Base-by-base conservation (phyloP, 2,797 vertebrate genomes). In the Lerista edwardsae region DNA sequence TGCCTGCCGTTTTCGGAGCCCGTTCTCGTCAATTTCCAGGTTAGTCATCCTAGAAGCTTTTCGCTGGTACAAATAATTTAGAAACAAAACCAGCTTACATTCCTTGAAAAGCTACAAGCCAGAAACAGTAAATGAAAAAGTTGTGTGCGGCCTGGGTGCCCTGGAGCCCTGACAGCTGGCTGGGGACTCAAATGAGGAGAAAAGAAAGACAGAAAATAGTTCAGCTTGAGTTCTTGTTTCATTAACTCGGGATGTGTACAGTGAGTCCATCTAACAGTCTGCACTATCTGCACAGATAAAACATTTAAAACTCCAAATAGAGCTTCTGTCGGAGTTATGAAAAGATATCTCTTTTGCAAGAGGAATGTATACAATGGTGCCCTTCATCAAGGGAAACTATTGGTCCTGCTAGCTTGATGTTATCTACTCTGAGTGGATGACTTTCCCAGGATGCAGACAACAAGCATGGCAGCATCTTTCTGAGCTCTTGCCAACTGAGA, bases 171-270 rank as follows among this genome's bases (percentile, higher is more conserved):
- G 78, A 25, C 88, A 91, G 47, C 75, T 91, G 79, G 59, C 34
- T 57, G 80, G 90, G 72, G 84, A 91, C 87, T 88, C 83, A 92
- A 88, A 86, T 71, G 79, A 67, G 19, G 82, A 61, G 34, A 83
- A 87, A 75, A 84, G 91, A n/a, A n/a, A n/a, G n/a, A n/a, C n/a
- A n/a, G 36, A 51, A 85, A 92, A 90, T 77, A 90, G 83, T 87
- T 82, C 85, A 82, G 11, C 75, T 79, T 29, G 75, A 71, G 44
- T 47, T 79, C 74, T 72, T 9, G 31, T 55, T 89, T 84, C 73
- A 78, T 82, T 88, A 61, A 85, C 44, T 85, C 79, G 82, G 72
- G 76, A 44, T 39, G 47, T 51, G 44, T 75, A 5, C 47, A 64
- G 47, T 47, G 47, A 47, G 81, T 57, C 36, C 57, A 69, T 4